Conservation (phyloP, 1,140 invertebrate species). For the Drosophila lini region DNA sequence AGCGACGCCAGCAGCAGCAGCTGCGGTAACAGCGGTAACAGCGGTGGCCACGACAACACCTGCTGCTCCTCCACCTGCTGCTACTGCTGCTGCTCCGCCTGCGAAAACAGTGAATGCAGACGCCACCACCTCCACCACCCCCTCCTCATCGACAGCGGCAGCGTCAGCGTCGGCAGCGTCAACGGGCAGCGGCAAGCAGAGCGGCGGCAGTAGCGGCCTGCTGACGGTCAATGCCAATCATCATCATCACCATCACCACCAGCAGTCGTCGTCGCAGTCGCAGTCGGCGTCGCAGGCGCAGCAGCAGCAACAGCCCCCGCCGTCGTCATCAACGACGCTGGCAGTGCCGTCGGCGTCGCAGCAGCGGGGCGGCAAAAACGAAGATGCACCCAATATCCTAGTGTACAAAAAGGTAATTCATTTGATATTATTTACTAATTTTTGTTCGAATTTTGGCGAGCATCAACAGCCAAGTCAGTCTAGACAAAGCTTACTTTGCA, state of each 20-base stretch:
- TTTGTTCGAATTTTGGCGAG: too few species aligned
- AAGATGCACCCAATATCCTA: slow-evolving; percentile 84
- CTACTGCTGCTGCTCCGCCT: not conserved
- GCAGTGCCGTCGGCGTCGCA: slow-evolving; percentile 42
- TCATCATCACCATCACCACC: slow-evolving; percentile 70
- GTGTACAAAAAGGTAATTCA: slow-evolving; percentile 82
- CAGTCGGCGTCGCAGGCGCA: slow-evolving; percentile 20
- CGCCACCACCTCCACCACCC: slow-evolving; percentile 9
- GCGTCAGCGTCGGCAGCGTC: slow-evolving; percentile 7
- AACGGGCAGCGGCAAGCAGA: slow-evolving; percentile 21
- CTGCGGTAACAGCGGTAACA: not conserved
- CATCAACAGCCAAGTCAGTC: too few species aligned
- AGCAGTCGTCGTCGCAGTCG: slow-evolving; percentile 19
- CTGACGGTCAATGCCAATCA: slow-evolving; percentile 70
- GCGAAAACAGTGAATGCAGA: slow-evolving; percentile 10
- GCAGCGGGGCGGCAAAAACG: slow-evolving; percentile 69
- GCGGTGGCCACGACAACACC: not conserved
- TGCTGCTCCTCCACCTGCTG: not conserved
- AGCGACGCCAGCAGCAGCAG: not conserved
- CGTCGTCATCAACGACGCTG: slow-evolving; percentile 17
- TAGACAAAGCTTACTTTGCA: too few species aligned
- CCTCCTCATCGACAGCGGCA: slow-evolving; percentile 29
- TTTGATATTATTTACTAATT: too few species aligned
- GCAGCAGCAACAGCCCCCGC: slow-evolving; percentile 40
- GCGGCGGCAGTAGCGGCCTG: slow-evolving; percentile 38